Evolutionary conservation across 1,140 invertebrate genomes (phyloP).

Genomic region (Arion vulgaris): DNA sequence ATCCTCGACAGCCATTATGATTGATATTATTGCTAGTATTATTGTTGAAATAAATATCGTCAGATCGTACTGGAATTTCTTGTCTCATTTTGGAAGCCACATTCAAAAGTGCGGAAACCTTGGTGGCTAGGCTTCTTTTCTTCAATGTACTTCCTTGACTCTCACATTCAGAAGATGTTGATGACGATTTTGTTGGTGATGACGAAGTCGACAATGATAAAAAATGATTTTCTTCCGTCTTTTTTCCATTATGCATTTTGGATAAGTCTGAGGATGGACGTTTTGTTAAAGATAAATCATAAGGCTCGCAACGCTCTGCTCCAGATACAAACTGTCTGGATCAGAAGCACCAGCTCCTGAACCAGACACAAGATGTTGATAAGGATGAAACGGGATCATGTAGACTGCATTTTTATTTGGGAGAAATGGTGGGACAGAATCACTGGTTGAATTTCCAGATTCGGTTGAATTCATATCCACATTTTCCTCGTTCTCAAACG

Average conservation of each 20-base stretch:
- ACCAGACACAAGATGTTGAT: slow-evolving; percentile 31
- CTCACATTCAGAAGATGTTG: slow-evolving; percentile 15
- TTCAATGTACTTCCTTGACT: background rate
- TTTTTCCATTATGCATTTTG: slow-evolving; percentile 6
- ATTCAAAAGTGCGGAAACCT: slow-evolving; percentile 37
- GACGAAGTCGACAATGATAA: background rate
- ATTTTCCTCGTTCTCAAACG: slow-evolving; percentile 63
- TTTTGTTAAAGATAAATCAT: slow-evolving; percentile 56
- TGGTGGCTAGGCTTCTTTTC: slow-evolving; percentile 20
- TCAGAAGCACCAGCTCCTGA: background rate
- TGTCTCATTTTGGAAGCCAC: slow-evolving; percentile 31
- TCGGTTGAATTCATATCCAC: slow-evolving; percentile 38
- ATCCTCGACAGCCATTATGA: background rate
- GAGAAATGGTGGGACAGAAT: slow-evolving; percentile 49
- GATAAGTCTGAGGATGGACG: slow-evolving; percentile 27
- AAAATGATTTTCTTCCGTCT: slow-evolving; percentile 1
- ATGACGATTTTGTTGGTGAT: slow-evolving; percentile 24
- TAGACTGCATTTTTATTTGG: slow-evolving; percentile 68
- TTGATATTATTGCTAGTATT: background rate
- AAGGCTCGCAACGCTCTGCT: slow-evolving; percentile 46
- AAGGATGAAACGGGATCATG: slow-evolving; percentile 59
- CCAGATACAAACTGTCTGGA: slow-evolving; percentile 6
- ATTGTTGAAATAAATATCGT: background rate
- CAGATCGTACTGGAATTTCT: slow-evolving; percentile 29
- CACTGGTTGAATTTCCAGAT: slow-evolving; percentile 5